These are phyloP conservation scores for Conus canariensis DNA, from an alignment of 2,888 invertebrate genomes.

Conservation along the genomic window DNA sequence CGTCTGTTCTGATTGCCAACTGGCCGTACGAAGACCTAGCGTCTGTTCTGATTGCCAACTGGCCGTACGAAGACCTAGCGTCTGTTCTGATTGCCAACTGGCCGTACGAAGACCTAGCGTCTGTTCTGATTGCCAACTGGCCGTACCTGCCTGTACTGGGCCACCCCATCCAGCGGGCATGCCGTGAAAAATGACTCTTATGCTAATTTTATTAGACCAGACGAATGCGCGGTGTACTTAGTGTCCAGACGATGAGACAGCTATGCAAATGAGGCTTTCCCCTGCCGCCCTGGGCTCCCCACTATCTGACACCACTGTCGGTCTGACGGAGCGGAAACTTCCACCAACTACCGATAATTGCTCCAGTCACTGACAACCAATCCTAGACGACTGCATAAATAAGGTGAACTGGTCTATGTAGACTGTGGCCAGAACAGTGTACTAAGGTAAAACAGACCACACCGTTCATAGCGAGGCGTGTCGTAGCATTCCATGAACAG, in stretches of 20 bases:
- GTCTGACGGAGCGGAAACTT: background rate
- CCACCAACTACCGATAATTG: background rate
- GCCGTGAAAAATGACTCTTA: constrained; percentile 11
- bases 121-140: background rate
- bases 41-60: background rate
- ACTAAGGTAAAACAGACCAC: too few relatives aligned
- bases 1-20: background rate
- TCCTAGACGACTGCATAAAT: background rate
- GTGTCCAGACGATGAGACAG: background rate
- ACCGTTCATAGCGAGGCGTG: too few relatives aligned
- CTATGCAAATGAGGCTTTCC: constrained; percentile 10
- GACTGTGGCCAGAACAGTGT: background rate
- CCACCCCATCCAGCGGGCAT: background rate
- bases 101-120: too few relatives aligned
- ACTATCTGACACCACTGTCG: background rate
- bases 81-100: too few relatives aligned
- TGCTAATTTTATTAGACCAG: constrained; percentile 17
- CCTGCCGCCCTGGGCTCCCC: background rate
- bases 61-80: background rate
- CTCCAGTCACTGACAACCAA: constrained; percentile 4
- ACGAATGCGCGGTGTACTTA: background rate
- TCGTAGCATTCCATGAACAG: too few relatives aligned
- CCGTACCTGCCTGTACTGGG: background rate
- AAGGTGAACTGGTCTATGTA: background rate
- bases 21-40: too few relatives aligned